These are phyloP conservation scores for Caerostris darwini DNA, from an alignment of 1,140 invertebrate species.

Conservation along the genomic window DNA sequence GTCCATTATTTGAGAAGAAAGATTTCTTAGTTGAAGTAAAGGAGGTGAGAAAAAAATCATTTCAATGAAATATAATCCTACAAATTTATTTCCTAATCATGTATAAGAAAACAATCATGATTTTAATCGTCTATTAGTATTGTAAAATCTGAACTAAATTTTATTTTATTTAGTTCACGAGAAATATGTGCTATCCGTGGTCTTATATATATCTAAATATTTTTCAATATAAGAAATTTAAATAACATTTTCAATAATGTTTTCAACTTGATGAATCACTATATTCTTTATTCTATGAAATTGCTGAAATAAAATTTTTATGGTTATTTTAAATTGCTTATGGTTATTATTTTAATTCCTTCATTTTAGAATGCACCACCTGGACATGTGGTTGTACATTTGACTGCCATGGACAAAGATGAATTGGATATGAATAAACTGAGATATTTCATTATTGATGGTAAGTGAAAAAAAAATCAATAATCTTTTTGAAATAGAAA, in stretches of 20 bases:
- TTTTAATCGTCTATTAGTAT: no score
- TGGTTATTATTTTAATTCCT: not conserved
- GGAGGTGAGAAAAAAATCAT: conserved; percentile 74
- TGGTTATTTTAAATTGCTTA: not conserved
- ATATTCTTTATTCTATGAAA: no score
- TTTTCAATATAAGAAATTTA: not conserved
- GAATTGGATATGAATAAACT: conserved; percentile 79
- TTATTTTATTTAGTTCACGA: no score
- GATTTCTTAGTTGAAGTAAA: conserved; percentile 79
- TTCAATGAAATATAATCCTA: not conserved
- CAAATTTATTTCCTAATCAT: no score
- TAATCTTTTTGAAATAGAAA: not conserved
- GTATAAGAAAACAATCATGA: no score
- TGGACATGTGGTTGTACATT: conserved; percentile 79
- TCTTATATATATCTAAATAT: not conserved
- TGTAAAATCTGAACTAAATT: no score
- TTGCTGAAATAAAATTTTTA: no score
- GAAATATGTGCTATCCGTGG: no score
- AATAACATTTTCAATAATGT: not conserved
- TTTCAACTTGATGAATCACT: not conserved
- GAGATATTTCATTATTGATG: conserved; percentile 79
- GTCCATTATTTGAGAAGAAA: conserved; percentile 88
- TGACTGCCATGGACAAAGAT: conserved; percentile 79
- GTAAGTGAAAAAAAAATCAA: conserved; percentile 35
- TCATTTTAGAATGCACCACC: conserved; percentile 78